These are phyloP conservation scores for Phalanger gymnotis DNA, from an alignment of 2,797 vertebrate genomes.

Conservation along the genomic window DNA sequence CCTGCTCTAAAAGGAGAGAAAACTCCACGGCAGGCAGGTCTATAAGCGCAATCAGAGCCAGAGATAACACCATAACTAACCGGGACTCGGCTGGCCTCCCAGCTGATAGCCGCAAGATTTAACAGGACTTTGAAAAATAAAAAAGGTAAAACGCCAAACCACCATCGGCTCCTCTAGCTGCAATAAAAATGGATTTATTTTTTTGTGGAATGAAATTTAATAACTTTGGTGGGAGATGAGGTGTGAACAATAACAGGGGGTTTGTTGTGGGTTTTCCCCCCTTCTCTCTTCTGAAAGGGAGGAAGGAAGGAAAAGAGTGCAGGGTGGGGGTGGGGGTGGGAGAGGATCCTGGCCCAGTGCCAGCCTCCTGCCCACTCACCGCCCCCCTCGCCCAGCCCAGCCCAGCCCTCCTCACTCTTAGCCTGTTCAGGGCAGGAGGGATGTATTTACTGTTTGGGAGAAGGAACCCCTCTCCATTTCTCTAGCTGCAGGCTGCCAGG, in stretches of 20 bases:
- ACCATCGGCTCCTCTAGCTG: conserved; percentile 61
- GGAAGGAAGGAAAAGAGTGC: not conserved
- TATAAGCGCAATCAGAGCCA: accelerated
- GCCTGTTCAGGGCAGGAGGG: not conserved
- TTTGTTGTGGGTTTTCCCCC: conserved; percentile 11
- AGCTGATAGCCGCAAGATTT: conserved; percentile 56
- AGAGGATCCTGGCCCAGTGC: not conserved
- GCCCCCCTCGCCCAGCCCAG: not conserved
- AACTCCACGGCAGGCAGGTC: not conserved
- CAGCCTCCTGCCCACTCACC: not conserved
- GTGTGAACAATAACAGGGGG: conserved; percentile 73
- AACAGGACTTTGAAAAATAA: conserved; percentile 79
- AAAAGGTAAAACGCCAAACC: conserved; percentile 62
- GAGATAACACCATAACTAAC: not conserved
- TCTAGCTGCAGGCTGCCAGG: not conserved
- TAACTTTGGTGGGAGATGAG: conserved; percentile 76
- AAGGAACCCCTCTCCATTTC: not conserved
- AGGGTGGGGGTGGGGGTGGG: no score
- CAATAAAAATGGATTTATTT: conserved; percentile 84
- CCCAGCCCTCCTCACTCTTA: no score
- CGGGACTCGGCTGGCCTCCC: not conserved
- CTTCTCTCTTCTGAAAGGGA: conserved; percentile 37
- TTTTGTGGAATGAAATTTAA: conserved; percentile 81
- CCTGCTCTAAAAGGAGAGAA: no score
- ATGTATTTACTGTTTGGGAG: not conserved